Conservation (phyloP, 2,797 vertebrate genomes). For the Sitta carolinensis region DNA sequence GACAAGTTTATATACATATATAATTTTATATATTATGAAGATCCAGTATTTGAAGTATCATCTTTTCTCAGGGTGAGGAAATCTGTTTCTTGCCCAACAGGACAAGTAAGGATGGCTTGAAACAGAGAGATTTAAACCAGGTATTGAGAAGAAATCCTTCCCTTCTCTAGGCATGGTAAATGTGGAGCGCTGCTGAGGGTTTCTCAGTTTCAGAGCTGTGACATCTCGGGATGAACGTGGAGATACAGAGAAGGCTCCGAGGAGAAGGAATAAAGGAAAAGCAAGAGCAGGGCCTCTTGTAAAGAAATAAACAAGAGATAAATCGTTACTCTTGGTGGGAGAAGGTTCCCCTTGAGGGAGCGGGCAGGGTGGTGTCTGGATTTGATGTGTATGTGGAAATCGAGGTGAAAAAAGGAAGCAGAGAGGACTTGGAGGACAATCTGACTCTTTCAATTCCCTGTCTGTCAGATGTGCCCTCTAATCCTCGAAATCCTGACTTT, state of each 20-base stretch:
- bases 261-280: neutral
- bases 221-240: accelerated
- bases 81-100: neutral
- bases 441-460: neutral
- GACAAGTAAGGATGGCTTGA: neutral
- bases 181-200: neutral
- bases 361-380: neutral
- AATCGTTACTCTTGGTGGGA: neutral
- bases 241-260: neutral
- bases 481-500: neutral
- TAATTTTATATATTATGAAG: neutral
- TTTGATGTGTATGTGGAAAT: accelerated
- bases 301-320: neutral
- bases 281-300: neutral
- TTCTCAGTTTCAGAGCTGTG: neutral
- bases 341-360: neutral
- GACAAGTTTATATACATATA: neutral
- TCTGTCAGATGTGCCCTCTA: neutral
- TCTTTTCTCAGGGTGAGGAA: neutral
- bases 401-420: neutral
- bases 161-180: neutral
- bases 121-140: neutral
- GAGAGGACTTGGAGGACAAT: neutral
- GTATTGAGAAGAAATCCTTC: neutral
- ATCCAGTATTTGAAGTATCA: neutral